Base-by-base conservation (phyloP, 2,113 vertebrate species). In the Myocastor coypus region DNA sequence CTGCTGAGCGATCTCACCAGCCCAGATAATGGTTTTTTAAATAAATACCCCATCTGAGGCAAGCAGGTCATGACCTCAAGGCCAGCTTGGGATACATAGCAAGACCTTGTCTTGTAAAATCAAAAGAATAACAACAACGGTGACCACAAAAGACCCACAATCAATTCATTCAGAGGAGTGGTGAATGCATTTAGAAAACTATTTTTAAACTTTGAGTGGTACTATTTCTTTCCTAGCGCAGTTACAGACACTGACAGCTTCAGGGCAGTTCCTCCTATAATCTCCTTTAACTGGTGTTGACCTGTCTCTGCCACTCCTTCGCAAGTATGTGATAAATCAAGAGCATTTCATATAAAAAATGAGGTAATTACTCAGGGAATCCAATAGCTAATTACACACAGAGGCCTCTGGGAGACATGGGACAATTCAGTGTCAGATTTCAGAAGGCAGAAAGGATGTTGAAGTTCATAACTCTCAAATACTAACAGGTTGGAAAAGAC, bases 281-380 rank as follows among this genome's bases (percentile, higher is more conserved):
- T 98, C 98, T 98, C 77, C 94, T 98, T 94, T 98, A 98, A 98
- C 97, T 98, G 98, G 92, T 98, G 98, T 97, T 99, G 98, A 99
- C 98, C 98, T 98, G 95, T 97, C 97, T 96, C 97, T 98, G 97
- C 97, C 98, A 98, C 98, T 98, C 98, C 87, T 96, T 98, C 96
- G 98, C 98, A 97, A 98, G 93, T 97, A 98, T 96, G 98, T 98
- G 98, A 99, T 98, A 99, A 99, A 99, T 98, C 98, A 99, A 99
- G 98, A 91, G 78, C 96, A 97, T 98, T 99, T 98, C 98, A 99
- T 98, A 98, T 98, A 98, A 98, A 98, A 99, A 99, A 99, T 99
- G 98, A 99, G 99, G 98, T 99, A 99, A 99, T 99, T 99, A 99
- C 98, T 98, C 94, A 66, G 98, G 98, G 98, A 99, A 99, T 99